These are phyloP conservation scores for Scolanthus callimorphus DNA, from an alignment of 92 coral and sea anemone species.

Conservation along the genomic window DNA sequence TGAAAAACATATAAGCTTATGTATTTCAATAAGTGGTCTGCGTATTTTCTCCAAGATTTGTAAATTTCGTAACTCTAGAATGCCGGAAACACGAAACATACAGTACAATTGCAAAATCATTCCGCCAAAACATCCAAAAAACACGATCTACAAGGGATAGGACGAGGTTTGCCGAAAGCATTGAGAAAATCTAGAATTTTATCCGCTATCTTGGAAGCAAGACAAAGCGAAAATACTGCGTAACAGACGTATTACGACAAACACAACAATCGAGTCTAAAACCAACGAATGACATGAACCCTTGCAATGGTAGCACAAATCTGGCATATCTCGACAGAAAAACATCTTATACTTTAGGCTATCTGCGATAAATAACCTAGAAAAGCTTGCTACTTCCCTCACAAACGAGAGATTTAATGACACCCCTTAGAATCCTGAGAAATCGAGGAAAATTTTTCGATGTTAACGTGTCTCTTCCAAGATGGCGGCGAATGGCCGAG, in stretches of 20 bases:
- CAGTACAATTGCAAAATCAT: too few relatives aligned
- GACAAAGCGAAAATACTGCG: neutral
- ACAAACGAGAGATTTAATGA: slow-evolving; percentile 8
- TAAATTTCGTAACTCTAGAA: too few relatives aligned
- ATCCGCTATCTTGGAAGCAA: neutral
- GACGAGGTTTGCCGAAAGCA: too few relatives aligned
- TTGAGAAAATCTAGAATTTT: neutral
- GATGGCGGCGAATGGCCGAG: slow-evolving; percentile 69
- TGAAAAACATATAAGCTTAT: too few relatives aligned
- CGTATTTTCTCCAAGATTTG: too few relatives aligned
- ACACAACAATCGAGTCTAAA: too few relatives aligned
- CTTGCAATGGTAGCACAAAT: neutral
- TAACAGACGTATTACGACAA: too few relatives aligned
- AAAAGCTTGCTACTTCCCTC: too few relatives aligned
- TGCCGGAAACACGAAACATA: too few relatives aligned
- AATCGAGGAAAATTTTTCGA: slow-evolving; percentile 17
- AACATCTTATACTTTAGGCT: neutral
- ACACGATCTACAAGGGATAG: too few relatives aligned
- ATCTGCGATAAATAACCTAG: neutral
- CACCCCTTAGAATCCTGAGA: slow-evolving; percentile 12
- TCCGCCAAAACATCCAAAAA: too few relatives aligned
- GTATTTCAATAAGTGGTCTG: too few relatives aligned
- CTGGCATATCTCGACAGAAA: neutral
- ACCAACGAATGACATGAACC: slow-evolving; percentile 1
- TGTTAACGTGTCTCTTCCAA: slow-evolving; percentile 30